Percentiles rank a stretch among this genome's conserved stretches.
Conservation (phyloP, 2,797 vertebrate genomes). For the Rhinella marina region DNA sequence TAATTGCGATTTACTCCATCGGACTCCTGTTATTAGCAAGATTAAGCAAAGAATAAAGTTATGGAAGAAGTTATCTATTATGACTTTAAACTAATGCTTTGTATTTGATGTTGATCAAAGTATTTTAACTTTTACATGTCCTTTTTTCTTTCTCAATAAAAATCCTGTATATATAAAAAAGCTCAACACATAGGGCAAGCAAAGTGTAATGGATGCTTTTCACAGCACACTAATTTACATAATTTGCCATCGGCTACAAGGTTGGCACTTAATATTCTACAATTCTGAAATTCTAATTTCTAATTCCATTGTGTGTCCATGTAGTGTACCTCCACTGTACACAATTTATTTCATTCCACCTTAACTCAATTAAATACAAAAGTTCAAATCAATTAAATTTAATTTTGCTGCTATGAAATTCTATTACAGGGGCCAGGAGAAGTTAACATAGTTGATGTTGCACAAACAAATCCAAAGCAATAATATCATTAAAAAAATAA, state of each 20-base stretch:
- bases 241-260: background rate
- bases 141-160: background rate
- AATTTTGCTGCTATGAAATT: conserved; percentile 59
- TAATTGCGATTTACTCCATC: too few species aligned
- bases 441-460: conserved; percentile 53
- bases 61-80: too few species aligned
- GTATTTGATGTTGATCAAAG: too few species aligned
- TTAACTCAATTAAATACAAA: conserved; percentile 58
- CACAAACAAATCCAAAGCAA: conserved; percentile 42
- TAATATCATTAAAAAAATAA: conserved; percentile 59
- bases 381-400: conserved; percentile 61
- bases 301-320: background rate
- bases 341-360: conserved; percentile 56
- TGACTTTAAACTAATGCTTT: too few species aligned
- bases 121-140: too few species aligned
- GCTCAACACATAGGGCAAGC: background rate
- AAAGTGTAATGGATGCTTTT: background rate
- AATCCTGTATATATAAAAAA: background rate
- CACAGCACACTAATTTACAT: background rate
- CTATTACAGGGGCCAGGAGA: conserved; percentile 56
- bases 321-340: conserved; percentile 12
- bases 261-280: background rate
- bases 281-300: background rate
- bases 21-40: too few species aligned
- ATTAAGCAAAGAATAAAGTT: too few species aligned